These are phyloP conservation scores for Netelia virgata DNA, from an alignment of 2,888 invertebrate species.

Conservation along the genomic window DNA sequence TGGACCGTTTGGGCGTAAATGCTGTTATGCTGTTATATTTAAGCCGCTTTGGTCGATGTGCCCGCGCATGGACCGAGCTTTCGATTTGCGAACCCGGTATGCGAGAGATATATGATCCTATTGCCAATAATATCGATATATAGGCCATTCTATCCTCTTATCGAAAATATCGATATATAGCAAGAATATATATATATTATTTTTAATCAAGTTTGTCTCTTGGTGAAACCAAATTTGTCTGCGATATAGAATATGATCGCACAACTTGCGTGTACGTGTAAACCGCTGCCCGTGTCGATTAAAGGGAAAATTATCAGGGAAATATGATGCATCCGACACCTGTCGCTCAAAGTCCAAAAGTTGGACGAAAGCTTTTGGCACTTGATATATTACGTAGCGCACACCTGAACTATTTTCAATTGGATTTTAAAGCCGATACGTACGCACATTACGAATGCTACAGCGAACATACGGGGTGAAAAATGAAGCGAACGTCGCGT, in stretches of 20 bases:
- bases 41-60: conserved; percentile 40
- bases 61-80: background rate
- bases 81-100: conserved; percentile 31
- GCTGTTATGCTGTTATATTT: conserved; percentile 2
- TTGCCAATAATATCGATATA: conserved; percentile 31
- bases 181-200: background rate
- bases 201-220: background rate
- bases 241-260: no score
- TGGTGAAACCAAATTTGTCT: no score
- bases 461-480: no score
- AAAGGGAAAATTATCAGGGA: background rate
- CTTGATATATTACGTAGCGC: no score
- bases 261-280: no score
- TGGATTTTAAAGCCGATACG: no score
- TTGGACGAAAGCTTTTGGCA: background rate
- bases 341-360: background rate
- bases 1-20: conserved; percentile 1
- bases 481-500: no score
- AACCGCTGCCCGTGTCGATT: no score
- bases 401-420: no score
- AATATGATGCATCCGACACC: background rate
- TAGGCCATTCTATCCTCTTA: conserved; percentile 30
- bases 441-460: no score
- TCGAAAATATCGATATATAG: background rate
- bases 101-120: conserved; percentile 30